These are phyloP conservation scores for Zelostemma sp. DNA, from an alignment of 1,140 invertebrate species.

Conservation along the genomic window DNA sequence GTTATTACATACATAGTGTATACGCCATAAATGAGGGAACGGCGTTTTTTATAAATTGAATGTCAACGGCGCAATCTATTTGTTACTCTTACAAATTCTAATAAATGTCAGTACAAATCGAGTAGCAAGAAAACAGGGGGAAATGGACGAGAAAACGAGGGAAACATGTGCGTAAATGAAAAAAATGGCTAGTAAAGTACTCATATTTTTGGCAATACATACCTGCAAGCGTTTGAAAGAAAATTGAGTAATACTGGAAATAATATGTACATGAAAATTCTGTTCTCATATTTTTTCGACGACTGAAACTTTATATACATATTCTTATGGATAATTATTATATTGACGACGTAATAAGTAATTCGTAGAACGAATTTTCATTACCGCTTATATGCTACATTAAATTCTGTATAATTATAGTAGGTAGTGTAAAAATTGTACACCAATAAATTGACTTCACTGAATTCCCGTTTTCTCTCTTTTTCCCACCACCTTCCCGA, in stretches of 20 bases:
- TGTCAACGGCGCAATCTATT: slow-evolving; percentile 35
- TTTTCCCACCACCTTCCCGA: no score
- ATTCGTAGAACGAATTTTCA: slow-evolving; percentile 66
- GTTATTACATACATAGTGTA: no score
- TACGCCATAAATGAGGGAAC: no score
- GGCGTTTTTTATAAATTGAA: no score
- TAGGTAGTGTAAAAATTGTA: slow-evolving; percentile 63
- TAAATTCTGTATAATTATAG: slow-evolving; percentile 49
- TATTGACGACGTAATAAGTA: slow-evolving; percentile 51
- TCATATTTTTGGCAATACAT: slow-evolving; percentile 68
- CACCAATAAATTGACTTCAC: slow-evolving; percentile 64
- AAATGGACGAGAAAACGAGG: slow-evolving; percentile 27
- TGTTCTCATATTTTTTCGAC: slow-evolving; percentile 64
- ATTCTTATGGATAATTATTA: slow-evolving; percentile 55
- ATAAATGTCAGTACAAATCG: slow-evolving; percentile 68
- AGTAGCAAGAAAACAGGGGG: slow-evolving; percentile 48
- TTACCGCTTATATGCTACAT: slow-evolving; percentile 63
- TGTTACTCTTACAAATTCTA: slow-evolving; percentile 52
- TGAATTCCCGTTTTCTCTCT: slow-evolving; percentile 22
- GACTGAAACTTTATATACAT: slow-evolving; percentile 60
- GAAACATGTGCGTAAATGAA: slow-evolving; percentile 48
- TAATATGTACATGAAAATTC: slow-evolving; percentile 58
- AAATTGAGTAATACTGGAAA: slow-evolving; percentile 49
- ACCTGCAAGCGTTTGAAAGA: slow-evolving; percentile 48
- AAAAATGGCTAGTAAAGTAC: slow-evolving; percentile 51